Conservation (phyloP, 2,888 invertebrate species). For the Cataglyphis albicans region DNA sequence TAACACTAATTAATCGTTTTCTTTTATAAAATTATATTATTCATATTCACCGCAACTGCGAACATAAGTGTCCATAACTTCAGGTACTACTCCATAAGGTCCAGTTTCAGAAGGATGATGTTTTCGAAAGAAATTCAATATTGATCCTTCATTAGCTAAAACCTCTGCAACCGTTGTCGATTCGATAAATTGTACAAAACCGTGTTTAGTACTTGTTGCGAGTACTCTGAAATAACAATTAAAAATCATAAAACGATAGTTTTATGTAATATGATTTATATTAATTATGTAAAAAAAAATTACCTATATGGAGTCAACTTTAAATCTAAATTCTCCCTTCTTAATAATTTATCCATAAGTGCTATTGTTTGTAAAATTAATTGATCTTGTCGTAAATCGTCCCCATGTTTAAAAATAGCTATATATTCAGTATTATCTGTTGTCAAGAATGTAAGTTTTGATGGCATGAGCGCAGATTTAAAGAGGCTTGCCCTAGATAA, state of each 20-base stretch:
- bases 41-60: slow-evolving; percentile 91
- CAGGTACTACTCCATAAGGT: slow-evolving; percentile 95
- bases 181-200: slow-evolving; percentile 98
- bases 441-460: slow-evolving; percentile 94
- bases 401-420: slow-evolving; percentile 99
- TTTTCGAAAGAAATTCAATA: slow-evolving; percentile 97
- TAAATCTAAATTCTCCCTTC: slow-evolving; percentile 97
- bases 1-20: neutral
- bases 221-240: slow-evolving; percentile 89
- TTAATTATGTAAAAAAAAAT: neutral
- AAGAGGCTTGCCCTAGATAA: slow-evolving; percentile 93
- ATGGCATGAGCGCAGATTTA: slow-evolving; percentile 98
- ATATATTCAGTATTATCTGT: slow-evolving; percentile 94
- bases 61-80: slow-evolving; percentile 99
- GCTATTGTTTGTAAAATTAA: slow-evolving; percentile 99
- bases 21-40: neutral
- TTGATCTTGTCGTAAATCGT: slow-evolving; percentile 99
- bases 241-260: slow-evolving; percentile 10
- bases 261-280: neutral
- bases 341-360: slow-evolving; percentile 97
- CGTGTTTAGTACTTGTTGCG: slow-evolving; percentile 98
- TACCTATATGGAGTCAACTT: slow-evolving; percentile 96
- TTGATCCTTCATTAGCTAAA: slow-evolving; percentile 93
- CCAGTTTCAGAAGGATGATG: slow-evolving; percentile 95
- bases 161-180: slow-evolving; percentile 97